These are phyloP conservation scores for Drosophila pachea DNA, from an alignment of 1,140 invertebrate genomes.

Conservation along the genomic window DNA sequence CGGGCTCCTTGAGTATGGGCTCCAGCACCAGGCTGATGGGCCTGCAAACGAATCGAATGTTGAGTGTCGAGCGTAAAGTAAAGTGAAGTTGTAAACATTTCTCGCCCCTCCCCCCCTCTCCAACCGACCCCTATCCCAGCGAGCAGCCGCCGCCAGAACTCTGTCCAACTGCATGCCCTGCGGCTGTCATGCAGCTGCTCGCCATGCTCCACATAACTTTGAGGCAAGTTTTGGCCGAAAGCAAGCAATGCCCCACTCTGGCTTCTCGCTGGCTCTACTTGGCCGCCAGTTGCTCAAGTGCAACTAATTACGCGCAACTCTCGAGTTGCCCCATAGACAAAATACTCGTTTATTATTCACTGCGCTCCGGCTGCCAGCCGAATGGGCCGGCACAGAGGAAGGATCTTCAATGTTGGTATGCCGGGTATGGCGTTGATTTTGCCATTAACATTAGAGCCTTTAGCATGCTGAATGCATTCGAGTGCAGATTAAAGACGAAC, in stretches of 20 bases:
- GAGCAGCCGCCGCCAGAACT: too few relatives aligned
- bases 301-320: conserved; percentile 66
- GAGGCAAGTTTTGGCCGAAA: conserved; percentile 32
- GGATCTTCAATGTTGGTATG: too few relatives aligned
- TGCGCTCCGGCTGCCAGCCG: conserved; percentile 27
- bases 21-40: conserved; percentile 83
- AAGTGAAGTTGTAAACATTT: conserved; percentile 52
- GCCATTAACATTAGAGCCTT: conserved; percentile 31
- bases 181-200: conserved; percentile 30
- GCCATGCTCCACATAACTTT: conserved; percentile 58
- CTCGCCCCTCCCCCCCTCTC: background rate
- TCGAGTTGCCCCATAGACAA: conserved; percentile 46
- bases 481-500: conserved; percentile 22
- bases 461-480: conserved; percentile 30
- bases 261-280: conserved; percentile 28
- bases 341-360: conserved; percentile 48
- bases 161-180: conserved; percentile 9
- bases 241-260: conserved; percentile 25
- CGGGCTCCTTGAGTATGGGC: conserved; percentile 85
- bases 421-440: conserved; percentile 8
- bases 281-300: conserved; percentile 54
- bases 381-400: background rate
- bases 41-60: conserved; percentile 42
- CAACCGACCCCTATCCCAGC: too few relatives aligned
- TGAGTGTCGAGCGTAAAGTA: background rate